Evolutionary conservation across 2,113 vertebrate species (phyloP).

Genomic region (Prunella himalayana): DNA sequence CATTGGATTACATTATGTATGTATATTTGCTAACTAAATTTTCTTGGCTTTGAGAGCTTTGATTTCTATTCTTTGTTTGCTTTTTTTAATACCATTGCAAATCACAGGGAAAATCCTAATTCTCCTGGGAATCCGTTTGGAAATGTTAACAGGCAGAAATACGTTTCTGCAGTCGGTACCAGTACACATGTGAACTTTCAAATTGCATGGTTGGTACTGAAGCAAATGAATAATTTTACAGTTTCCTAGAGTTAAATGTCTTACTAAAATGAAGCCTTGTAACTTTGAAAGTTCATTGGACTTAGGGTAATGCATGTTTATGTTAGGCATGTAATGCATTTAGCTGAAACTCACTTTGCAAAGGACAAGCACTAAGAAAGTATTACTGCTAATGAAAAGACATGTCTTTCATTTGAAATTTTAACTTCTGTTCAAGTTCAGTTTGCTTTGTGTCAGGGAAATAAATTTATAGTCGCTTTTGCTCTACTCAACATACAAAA

Average conservation of each 20-base stretch:
- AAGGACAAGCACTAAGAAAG: constrained; percentile 68
- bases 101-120: constrained; percentile 19
- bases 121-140: neutral
- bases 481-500: constrained; percentile 70
- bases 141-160: constrained; percentile 32
- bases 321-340: constrained; percentile 67
- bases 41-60: constrained; percentile 40
- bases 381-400: constrained; percentile 65
- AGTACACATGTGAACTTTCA: constrained; percentile 63
- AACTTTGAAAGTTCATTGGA: constrained; percentile 71
- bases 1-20: constrained; percentile 45
- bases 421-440: constrained; percentile 60
- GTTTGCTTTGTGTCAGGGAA: constrained; percentile 78
- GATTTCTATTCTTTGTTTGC: neutral
- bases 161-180: constrained; percentile 35
- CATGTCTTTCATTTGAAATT: constrained; percentile 61
- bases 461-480: constrained; percentile 72
- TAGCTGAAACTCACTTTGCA: constrained; percentile 61
- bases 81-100: constrained; percentile 17
- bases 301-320: constrained; percentile 63
- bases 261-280: constrained; percentile 65
- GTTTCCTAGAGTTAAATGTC: constrained; percentile 59
- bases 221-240: constrained; percentile 40
- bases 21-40: constrained; percentile 59
- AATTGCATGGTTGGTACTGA: constrained; percentile 53